phyloP scores from a whole-genome alignment of 2,113 vertebrate species.

The Bubo scandiacus region DNA sequence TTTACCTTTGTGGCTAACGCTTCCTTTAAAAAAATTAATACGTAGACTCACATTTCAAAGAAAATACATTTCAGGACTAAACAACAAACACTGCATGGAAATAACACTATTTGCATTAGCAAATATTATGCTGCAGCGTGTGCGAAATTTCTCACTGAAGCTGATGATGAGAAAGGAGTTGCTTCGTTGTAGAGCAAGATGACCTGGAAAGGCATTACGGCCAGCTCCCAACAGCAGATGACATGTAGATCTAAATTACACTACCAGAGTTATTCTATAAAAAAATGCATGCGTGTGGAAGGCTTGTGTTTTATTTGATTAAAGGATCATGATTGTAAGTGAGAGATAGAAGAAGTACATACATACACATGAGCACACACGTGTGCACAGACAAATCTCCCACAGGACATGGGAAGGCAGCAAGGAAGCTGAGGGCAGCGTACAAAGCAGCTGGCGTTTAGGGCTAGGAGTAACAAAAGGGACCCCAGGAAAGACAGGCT shows the following conservation, averaged over 20 bases:
- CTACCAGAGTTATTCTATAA: not conserved
- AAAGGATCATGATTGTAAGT: not conserved
- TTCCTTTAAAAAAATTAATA: not conserved
- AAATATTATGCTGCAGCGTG: not conserved
- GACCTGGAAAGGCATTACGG: not conserved
- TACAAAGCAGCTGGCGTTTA: not conserved
- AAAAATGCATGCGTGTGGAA: not conserved
- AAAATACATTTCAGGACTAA: not conserved
- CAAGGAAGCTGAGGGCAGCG: not conserved
- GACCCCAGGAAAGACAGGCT: not conserved
- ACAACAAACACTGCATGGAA: not conserved
- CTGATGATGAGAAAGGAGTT: not conserved
- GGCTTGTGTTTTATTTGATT: not conserved
- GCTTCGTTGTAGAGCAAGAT: not conserved
- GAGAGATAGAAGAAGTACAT: not conserved
- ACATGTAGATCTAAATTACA: not conserved
- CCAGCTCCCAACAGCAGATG: not conserved
- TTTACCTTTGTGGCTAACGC: not conserved
- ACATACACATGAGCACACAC: not conserved
- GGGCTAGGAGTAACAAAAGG: not conserved
- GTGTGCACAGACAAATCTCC: not conserved
- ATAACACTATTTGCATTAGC: not conserved
- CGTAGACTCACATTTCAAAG: not conserved
- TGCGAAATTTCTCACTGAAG: not conserved
- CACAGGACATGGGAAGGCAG: not conserved